These are phyloP conservation scores for Brachyptera putata DNA, from an alignment of 2,888 invertebrate genomes.

Conservation along the genomic window DNA sequence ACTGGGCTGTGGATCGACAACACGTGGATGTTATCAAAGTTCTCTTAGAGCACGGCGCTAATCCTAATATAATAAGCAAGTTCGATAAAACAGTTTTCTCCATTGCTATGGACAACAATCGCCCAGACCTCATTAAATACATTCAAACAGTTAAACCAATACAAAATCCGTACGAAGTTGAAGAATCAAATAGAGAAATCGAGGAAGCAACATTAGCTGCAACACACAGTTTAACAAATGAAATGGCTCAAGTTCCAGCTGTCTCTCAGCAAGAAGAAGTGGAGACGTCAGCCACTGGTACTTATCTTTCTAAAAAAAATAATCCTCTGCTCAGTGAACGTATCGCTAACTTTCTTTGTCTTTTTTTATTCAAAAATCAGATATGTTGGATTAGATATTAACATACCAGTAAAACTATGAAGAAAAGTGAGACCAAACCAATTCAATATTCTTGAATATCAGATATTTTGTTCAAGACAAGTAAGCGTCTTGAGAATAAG, in stretches of 20 bases:
- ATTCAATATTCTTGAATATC: too few relatives aligned
- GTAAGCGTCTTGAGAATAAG: too few relatives aligned
- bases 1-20: slow-evolving; percentile 88
- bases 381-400: too few relatives aligned
- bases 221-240: slow-evolving; percentile 30
- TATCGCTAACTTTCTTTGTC: too few relatives aligned
- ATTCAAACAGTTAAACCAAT: slow-evolving; percentile 45
- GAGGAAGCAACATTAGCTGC: slow-evolving; percentile 44
- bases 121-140: slow-evolving; percentile 56
- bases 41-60: slow-evolving; percentile 70
- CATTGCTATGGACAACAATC: slow-evolving; percentile 62
- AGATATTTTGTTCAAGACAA: too few relatives aligned
- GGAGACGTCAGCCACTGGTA: slow-evolving; percentile 23
- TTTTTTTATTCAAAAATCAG: too few relatives aligned
- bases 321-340: too few relatives aligned
- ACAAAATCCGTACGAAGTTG: not conserved
- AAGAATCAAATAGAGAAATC: not conserved
- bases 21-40: slow-evolving; percentile 64
- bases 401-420: too few relatives aligned
- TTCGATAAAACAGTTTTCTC: slow-evolving; percentile 66
- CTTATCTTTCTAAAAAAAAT: not conserved
- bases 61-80: slow-evolving; percentile 63
- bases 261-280: slow-evolving; percentile 34
- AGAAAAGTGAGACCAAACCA: too few relatives aligned
- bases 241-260: slow-evolving; percentile 29